These are phyloP conservation scores for Gobiocypris rarus DNA, from an alignment of 2,113 vertebrate species.

Conservation along the genomic window DNA sequence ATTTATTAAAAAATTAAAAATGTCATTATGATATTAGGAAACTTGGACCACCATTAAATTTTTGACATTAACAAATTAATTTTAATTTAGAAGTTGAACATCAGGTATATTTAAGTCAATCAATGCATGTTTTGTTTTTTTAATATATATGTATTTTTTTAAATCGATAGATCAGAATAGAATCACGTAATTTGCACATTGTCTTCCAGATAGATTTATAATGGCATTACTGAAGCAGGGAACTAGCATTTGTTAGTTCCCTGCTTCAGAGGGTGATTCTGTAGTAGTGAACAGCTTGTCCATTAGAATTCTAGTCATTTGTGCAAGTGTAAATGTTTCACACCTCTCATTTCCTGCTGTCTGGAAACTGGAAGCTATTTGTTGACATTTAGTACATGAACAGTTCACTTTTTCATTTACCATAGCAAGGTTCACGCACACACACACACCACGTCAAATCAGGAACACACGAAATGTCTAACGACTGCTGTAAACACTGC, in stretches of 20 bases:
- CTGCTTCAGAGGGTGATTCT: conserved; percentile 10
- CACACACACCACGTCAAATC: background rate
- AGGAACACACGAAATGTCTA: background rate
- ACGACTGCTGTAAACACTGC: background rate
- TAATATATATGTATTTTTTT: too few species aligned
- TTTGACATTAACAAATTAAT: background rate
- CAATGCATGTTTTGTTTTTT: too few species aligned
- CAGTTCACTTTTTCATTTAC: background rate
- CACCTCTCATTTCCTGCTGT: conserved; percentile 12
- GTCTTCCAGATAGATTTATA: background rate
- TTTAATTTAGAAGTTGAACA: background rate
- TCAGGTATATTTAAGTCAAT: background rate
- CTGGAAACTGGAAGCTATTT: conserved; percentile 12
- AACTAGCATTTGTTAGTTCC: background rate
- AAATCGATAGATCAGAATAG: background rate
- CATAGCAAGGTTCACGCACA: background rate
- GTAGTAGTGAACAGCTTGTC: conserved; percentile 8
- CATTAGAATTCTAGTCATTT: background rate
- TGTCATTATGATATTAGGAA: too few species aligned
- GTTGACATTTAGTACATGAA: background rate
- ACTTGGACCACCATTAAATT: background rate
- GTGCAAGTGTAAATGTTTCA: background rate
- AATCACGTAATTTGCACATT: background rate
- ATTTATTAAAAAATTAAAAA: too few species aligned
- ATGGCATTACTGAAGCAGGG: background rate